These are phyloP conservation scores for Serranus cabrilla DNA, from an alignment of 2,797 vertebrate species.

Conservation along the genomic window DNA sequence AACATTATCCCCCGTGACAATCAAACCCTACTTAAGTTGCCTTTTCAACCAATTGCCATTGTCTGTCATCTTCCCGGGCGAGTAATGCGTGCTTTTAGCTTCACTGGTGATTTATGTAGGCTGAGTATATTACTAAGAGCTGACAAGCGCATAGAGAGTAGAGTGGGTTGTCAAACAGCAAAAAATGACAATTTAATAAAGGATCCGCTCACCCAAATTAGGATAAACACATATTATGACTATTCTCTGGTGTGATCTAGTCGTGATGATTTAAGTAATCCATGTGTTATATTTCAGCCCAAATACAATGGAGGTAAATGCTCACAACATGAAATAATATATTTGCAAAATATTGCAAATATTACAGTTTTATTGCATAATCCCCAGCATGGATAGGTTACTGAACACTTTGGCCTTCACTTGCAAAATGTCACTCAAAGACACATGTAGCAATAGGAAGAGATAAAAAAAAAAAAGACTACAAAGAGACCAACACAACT, in stretches of 20 bases:
- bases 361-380: neutral
- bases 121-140: conserved; percentile 24
- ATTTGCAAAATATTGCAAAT: neutral
- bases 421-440: no score
- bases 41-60: conserved; percentile 77
- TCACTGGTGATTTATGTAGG: conserved; percentile 55
- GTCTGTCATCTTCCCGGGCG: conserved; percentile 73
- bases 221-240: neutral
- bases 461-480: no score
- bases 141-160: neutral
- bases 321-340: neutral
- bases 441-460: no score
- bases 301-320: no score
- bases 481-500: no score
- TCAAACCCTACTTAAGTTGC: conserved; percentile 62
- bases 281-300: neutral
- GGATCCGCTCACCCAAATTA: neutral
- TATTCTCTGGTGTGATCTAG: neutral
- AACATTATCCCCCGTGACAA: conserved; percentile 79
- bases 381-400: neutral
- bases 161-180: conserved; percentile 13
- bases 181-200: neutral
- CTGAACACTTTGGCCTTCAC: no score
- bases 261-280: neutral
- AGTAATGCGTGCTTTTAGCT: conserved; percentile 66